Conservation (phyloP, 2,888 invertebrate species). For the Bunonema sp. region DNA sequence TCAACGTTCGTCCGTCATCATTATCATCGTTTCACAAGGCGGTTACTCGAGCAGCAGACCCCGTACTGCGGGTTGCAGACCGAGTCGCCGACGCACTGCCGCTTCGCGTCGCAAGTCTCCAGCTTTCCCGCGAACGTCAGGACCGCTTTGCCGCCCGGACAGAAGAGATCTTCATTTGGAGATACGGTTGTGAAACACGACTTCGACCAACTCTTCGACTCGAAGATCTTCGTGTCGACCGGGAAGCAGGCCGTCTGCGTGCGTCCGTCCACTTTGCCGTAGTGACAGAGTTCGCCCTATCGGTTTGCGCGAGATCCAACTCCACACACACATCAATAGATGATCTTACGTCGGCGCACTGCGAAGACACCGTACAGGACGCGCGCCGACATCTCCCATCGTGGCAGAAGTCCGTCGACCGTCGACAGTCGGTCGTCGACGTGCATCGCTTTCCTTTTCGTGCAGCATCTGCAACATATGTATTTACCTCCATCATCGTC, state of each 20-base stretch:
- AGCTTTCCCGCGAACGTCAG: conserved; percentile 14
- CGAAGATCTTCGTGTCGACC: neutral
- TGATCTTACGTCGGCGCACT: no score
- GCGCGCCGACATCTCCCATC: neutral
- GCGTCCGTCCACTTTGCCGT: conserved; percentile 22
- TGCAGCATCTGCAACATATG: no score
- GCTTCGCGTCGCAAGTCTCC: conserved; percentile 23
- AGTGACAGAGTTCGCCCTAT: conserved; percentile 26
- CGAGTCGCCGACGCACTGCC: conserved; percentile 18
- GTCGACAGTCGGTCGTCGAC: neutral
- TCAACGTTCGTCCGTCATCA: no score
- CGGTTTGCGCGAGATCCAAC: no score
- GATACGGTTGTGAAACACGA: conserved; percentile 1
- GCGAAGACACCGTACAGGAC: neutral
- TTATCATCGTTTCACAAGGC: neutral
- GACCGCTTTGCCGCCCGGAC: conserved; percentile 29
- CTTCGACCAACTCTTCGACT: neutral
- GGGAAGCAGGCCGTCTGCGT: conserved; percentile 23
- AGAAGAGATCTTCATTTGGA: conserved; percentile 12
- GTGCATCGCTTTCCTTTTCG: neutral
- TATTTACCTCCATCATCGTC: no score
- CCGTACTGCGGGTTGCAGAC: conserved; percentile 35
- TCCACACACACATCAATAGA: no score
- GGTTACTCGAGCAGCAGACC: conserved; percentile 32
- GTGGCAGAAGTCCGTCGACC: neutral